These are phyloP conservation scores for Odobenus rosmarus DNA, from an alignment of 2,113 vertebrate species.

Conservation along the genomic window DNA sequence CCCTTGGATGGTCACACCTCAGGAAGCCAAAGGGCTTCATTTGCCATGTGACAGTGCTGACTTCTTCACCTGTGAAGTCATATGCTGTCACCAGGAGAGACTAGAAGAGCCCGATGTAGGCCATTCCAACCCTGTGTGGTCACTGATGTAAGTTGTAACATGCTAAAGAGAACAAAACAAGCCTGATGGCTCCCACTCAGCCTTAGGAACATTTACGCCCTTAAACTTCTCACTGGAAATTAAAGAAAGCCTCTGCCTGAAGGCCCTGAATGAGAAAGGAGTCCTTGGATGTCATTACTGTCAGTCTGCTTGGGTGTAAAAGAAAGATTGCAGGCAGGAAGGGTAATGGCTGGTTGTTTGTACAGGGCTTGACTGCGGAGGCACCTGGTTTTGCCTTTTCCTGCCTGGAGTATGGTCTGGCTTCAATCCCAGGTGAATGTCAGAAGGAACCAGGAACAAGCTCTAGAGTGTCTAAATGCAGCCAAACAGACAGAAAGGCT, in stretches of 20 bases:
- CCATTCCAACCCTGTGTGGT: not conserved
- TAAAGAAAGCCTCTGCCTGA: not conserved
- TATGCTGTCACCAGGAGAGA: not conserved
- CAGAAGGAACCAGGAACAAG: not conserved
- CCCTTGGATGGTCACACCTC: not conserved
- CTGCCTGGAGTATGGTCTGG: not conserved
- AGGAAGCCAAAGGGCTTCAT: not conserved
- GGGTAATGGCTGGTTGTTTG: not conserved
- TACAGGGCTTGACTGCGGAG: no score
- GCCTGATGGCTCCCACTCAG: not conserved
- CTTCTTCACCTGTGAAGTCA: not conserved
- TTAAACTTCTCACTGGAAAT: not conserved
- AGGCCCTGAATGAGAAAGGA: not conserved
- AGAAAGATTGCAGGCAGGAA: no score
- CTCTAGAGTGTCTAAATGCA: not conserved
- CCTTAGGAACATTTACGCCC: not conserved
- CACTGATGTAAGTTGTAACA: not conserved
- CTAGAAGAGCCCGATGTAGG: not conserved
- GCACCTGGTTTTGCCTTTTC: not conserved
- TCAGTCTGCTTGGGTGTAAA: not conserved
- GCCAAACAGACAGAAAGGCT: not conserved
- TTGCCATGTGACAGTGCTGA: not conserved
- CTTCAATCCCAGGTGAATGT: not conserved
- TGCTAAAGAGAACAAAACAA: not conserved
- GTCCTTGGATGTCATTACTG: not conserved